Evolutionary conservation across 2,113 vertebrate genomes (phyloP).

Genomic region (Triplophysa tibetana): DNA sequence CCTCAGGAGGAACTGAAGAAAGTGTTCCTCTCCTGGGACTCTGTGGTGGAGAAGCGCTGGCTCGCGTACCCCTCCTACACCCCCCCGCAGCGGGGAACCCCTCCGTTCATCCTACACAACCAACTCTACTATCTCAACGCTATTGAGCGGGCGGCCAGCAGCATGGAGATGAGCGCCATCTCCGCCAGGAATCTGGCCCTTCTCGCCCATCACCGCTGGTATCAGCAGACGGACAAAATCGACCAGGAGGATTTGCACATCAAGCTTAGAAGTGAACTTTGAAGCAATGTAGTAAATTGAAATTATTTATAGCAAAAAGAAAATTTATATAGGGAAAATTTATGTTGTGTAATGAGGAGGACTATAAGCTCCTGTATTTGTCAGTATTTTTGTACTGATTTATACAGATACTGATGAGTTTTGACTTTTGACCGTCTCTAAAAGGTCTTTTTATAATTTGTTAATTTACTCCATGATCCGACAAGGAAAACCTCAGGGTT

Average conservation of each 20-base stretch:
- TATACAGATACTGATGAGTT: background rate
- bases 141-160: constrained; percentile 85
- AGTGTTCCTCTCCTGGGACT: constrained; percentile 83
- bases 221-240: constrained; percentile 66
- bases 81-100: constrained; percentile 70
- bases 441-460: background rate
- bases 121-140: constrained; percentile 85
- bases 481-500: background rate
- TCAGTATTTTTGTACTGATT: background rate
- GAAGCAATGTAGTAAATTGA: background rate
- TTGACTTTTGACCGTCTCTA: background rate
- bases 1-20: constrained; percentile 73
- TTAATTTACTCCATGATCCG: background rate
- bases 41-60: constrained; percentile 76
- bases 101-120: constrained; percentile 85
- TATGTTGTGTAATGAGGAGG: background rate
- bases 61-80: constrained; percentile 83
- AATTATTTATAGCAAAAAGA: background rate
- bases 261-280: constrained; percentile 83
- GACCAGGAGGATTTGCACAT: constrained; percentile 88
- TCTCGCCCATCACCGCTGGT: constrained; percentile 88
- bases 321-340: background rate
- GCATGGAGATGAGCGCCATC: constrained; percentile 91
- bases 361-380: background rate
- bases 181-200: constrained; percentile 84